These are phyloP conservation scores for Mythimna pallens DNA, from an alignment of 2,888 invertebrate genomes.

Conservation along the genomic window DNA sequence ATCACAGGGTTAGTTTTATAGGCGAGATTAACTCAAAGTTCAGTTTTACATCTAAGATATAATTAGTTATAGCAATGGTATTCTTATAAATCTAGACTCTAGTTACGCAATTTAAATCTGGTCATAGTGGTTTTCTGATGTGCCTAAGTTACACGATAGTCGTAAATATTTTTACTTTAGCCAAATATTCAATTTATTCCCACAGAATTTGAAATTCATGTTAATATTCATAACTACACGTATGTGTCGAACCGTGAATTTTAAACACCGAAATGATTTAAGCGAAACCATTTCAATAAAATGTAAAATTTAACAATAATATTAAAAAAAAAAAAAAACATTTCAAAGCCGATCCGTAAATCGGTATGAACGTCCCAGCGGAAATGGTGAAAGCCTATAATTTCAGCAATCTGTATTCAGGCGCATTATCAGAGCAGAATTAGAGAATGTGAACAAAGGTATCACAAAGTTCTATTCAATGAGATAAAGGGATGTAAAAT, in stretches of 20 bases:
- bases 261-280: constrained; percentile 35
- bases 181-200: constrained; percentile 3
- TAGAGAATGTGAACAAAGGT: constrained; percentile 78
- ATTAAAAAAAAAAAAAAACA: constrained; percentile 10
- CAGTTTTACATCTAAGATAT: no score
- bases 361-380: constrained; percentile 37
- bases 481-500: constrained; percentile 88
- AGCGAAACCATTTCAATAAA: constrained; percentile 28
- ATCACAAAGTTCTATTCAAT: constrained; percentile 84
- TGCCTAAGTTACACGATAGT: neutral
- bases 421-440: constrained; percentile 76
- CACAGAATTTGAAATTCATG: constrained; percentile 2
- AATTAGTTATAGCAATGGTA: neutral
- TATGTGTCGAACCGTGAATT: constrained; percentile 33
- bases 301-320: constrained; percentile 11
- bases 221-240: constrained; percentile 27
- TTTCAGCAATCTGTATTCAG: constrained; percentile 72
- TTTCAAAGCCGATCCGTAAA: constrained; percentile 2
- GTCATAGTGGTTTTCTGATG: neutral
- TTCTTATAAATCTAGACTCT: neutral
- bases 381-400: constrained; percentile 66
- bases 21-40: no score
- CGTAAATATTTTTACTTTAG: neutral
- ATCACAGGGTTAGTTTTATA: no score
- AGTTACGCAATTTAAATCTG: neutral